Base-by-base conservation (phyloP, 2,888 invertebrate genomes). In the Linhomoeus sp. region DNA sequence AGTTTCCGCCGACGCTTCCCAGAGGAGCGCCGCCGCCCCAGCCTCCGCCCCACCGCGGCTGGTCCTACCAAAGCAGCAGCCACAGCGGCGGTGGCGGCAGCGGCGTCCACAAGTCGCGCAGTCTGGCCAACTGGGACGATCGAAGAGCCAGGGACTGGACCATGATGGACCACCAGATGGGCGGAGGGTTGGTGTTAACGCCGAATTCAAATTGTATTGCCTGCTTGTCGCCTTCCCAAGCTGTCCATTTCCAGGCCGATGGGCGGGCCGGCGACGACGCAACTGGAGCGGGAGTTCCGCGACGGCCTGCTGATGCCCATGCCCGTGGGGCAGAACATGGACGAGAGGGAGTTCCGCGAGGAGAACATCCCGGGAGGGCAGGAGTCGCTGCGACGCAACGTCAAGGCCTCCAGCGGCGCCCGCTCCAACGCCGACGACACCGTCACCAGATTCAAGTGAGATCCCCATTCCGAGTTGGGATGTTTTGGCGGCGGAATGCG, bases 1-100 rank as follows among this genome's bases (percentile, higher is more conserved):
- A 62, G 52, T 63, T 56, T 49, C 62, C 62, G 46, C 62, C 62
- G n/a, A 60, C 62, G 20, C 52, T 63, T 40, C 58, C 60, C 26
- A 51, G 59, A 22, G 45, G 50, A 42, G 35, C 23, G 20, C 45
- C 40, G 17, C 44, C 51, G 1, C 50, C 49, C 25, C 37, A 45
- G 41, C 54, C 55, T 25, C 52, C 53, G 37, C 50, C 51, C 19
- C 52, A 51, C 46, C 46, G 51, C 41, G 37, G 29, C 29, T 5
- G 12, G 7, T 5, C 7, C 29, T 5, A 19, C 49, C 7, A 45
- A 53, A 46, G 50, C 26, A 45, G 7, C 7, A 29, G 29, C 41
- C 5, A 20, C 41, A 20, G 41, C 41, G 25, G 41, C 41, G 20
- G 9, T 9, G 25, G 41, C 41, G 20, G 24, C 23, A 9, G 5